Conservation (phyloP, 2,113 vertebrate species). For the Catagonus wagneri region DNA sequence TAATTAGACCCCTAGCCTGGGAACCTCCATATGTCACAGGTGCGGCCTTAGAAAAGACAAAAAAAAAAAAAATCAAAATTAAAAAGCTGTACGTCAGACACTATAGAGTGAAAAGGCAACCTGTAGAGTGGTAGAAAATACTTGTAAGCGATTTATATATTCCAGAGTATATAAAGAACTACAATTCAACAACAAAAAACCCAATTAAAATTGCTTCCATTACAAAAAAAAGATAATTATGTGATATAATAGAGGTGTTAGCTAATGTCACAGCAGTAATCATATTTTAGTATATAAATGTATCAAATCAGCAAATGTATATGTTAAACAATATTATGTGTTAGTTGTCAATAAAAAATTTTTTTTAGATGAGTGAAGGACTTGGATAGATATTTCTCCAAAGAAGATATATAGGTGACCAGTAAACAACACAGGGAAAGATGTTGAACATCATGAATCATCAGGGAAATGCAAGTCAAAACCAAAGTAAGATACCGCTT, state of each 20-base stretch:
- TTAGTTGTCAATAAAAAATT: neutral
- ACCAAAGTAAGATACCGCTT: neutral
- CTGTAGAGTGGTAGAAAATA: neutral
- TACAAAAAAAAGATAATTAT: neutral
- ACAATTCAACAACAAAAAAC: neutral
- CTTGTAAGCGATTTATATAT: too few species aligned
- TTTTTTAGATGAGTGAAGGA: neutral
- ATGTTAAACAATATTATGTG: neutral
- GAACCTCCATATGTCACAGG: too few species aligned
- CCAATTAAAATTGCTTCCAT: neutral
- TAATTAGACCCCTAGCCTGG: neutral
- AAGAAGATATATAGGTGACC: neutral
- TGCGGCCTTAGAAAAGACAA: too few species aligned
- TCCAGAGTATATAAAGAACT: neutral
- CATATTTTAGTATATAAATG: neutral
- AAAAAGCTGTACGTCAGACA: neutral
- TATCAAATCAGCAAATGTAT: neutral
- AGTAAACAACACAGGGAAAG: neutral
- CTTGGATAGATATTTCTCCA: neutral
- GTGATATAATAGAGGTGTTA: neutral
- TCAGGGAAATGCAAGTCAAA: conserved; percentile 4
- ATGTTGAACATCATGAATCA: neutral
- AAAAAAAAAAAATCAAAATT: neutral
- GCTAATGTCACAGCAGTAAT: neutral
- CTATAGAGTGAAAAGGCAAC: neutral